Base-by-base conservation (phyloP, 2,797 vertebrate species). In the Helostoma temminkii region DNA sequence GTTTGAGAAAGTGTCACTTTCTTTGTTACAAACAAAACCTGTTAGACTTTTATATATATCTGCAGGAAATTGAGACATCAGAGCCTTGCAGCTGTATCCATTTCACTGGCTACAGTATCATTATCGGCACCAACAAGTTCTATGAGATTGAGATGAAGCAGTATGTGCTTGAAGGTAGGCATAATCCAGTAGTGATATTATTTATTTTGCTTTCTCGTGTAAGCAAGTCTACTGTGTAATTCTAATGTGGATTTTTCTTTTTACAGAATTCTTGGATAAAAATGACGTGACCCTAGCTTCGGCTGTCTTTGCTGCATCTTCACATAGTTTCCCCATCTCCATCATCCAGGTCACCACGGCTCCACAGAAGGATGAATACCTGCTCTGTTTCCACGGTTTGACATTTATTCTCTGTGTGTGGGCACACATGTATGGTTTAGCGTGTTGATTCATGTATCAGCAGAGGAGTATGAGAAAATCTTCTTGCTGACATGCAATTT, bases 101-200 rank as follows among this genome's bases (percentile, higher is more conserved):
- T 92, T 97, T 98, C 93, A 99, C 97, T 58, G 95, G 93, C 75
- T 99, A 99, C 92, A 99, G 97, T 68, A 96, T 99, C 91, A 96
- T 99, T 81, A 96, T 99, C 1, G 98, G 98, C 80, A 99, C 98
- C 88, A 99, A 98, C 88, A 99, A 98, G 87, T 99, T 99, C 92
- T 99, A 98, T 59, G 97, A 99, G 86, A 98, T 99, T 15, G 98
- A 99, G 92, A 98, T 99, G 97, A 99, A 99, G 93, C 97, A 99
- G 91, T 99, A 98, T n/a, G 96, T 97, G 0, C 92, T 99, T 12
- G 97, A 99, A 77, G 98, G 98, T 99, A 86, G 61, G 85, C 83
- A 59, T 41, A 49, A 61, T 36, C n/a, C 41, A 57, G 26, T 12
- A 12, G n/a, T 52, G 18, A 26, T 64, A 15, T 49, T 24, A 15